Percentiles rank a stretch among this genome's conserved stretches.
Conservation (phyloP, 1,140 invertebrate species). For the Drosophila lini region DNA sequence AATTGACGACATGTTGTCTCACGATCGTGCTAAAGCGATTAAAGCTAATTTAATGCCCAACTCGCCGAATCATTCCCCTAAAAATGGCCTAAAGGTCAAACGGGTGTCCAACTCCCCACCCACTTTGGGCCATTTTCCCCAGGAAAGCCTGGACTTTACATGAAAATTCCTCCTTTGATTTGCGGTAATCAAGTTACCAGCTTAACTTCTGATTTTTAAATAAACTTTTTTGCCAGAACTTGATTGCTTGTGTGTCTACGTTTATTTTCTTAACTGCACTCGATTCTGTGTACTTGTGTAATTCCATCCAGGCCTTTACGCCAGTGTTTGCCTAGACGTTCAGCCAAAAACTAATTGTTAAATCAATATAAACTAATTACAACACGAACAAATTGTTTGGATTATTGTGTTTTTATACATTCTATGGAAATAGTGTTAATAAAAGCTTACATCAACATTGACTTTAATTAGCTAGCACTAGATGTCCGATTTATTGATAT, state of each 20-base stretch:
- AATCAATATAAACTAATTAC: constrained; percentile 59
- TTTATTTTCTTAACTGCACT: constrained; percentile 52
- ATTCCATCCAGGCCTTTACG: constrained; percentile 46
- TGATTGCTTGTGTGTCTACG: constrained; percentile 42
- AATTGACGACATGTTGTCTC: constrained; percentile 83
- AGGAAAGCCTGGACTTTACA: background rate
- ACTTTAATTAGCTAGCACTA: background rate
- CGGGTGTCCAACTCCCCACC: background rate
- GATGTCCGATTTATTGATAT: background rate
- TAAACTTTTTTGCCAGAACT: constrained; percentile 36
- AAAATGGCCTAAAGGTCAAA: constrained; percentile 19
- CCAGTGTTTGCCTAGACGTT: constrained; percentile 55
- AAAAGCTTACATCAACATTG: no score
- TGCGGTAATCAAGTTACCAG: constrained; percentile 29
- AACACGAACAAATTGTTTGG: constrained; percentile 29
- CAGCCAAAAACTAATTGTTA: constrained; percentile 45
- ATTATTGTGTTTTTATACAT: constrained; percentile 1
- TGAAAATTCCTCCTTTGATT: constrained; percentile 8
- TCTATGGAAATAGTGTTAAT: background rate
- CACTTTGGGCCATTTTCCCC: background rate
- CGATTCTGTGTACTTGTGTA: constrained; percentile 60
- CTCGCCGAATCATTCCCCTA: constrained; percentile 5
- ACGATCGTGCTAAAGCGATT: constrained; percentile 83
- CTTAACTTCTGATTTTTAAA: constrained; percentile 5
- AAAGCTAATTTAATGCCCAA: constrained; percentile 75